Evolutionary conservation across 1,140 invertebrate species (phyloP).

Genomic region (Drosophila miranda): DNA sequence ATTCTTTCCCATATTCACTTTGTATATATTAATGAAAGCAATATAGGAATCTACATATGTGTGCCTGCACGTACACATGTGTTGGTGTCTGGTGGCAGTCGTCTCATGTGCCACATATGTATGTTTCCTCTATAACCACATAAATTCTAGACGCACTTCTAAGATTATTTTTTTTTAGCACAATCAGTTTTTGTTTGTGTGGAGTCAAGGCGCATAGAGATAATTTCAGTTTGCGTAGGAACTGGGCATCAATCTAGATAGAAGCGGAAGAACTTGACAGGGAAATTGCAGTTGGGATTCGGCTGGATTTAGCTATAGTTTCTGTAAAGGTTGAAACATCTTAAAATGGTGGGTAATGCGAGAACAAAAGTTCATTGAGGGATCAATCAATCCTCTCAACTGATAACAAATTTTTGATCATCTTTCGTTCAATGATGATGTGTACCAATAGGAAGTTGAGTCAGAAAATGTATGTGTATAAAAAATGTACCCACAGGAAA

Average conservation of each 20-base stretch:
- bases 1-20: conserved; percentile 27
- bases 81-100: conserved; percentile 49
- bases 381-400: neutral
- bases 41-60: conserved; percentile 28
- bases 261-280: conserved; percentile 18
- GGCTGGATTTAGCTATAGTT: conserved; percentile 1
- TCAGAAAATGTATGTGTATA: neutral
- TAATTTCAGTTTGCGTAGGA: conserved; percentile 24
- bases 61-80: conserved; percentile 14
- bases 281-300: conserved; percentile 11
- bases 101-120: conserved; percentile 72
- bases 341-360: conserved; percentile 33
- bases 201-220: conserved; percentile 26
- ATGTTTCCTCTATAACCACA: conserved; percentile 56
- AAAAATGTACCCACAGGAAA: conserved; percentile 1
- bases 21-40: conserved; percentile 31
- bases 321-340: neutral
- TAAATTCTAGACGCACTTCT: conserved; percentile 59
- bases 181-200: conserved; percentile 52
- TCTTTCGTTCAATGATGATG: conserved; percentile 22
- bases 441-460: conserved; percentile 14
- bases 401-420: conserved; percentile 20
- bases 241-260: conserved; percentile 3
- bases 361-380: neutral
- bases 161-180: conserved; percentile 59